Percentiles rank a stretch among this genome's conserved stretches.
phyloP scores from a whole-genome alignment of 2,888 invertebrate genomes.

The Lordiphosa andalusiaca region DNA sequence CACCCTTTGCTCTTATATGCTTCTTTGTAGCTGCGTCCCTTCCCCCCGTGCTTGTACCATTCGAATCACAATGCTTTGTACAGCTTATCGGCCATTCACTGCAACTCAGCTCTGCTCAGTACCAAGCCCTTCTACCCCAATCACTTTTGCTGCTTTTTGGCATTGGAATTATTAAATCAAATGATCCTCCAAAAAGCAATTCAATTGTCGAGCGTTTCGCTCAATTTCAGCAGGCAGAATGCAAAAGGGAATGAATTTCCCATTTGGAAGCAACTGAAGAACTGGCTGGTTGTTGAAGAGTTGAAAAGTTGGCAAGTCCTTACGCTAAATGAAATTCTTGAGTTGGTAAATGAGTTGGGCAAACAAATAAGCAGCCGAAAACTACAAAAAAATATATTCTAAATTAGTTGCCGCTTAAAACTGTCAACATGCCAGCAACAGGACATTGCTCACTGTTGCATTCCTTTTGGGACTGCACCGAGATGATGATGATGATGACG shows the following conservation, averaged over 20 bases:
- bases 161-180: conserved; percentile 58
- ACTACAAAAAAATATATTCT: conserved; percentile 46
- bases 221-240: conserved; percentile 53
- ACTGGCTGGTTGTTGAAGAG: conserved; percentile 22
- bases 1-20: too few relatives aligned
- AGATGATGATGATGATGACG: conserved; percentile 8
- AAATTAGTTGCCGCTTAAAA: conserved; percentile 35
- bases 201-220: conserved; percentile 40
- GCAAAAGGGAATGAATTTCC: conserved; percentile 10
- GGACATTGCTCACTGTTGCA: conserved; percentile 27
- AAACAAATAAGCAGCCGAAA: conserved; percentile 12
- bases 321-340: conserved; percentile 63
- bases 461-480: conserved; percentile 22
- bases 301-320: conserved; percentile 31
- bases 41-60: conserved; percentile 10
- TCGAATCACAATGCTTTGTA: conserved; percentile 41
- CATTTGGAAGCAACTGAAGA: conserved; percentile 46
- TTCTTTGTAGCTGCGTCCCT: too few relatives aligned
- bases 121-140: not conserved
- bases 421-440: conserved; percentile 51
- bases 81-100: conserved; percentile 59
- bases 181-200: conserved; percentile 60
- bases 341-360: conserved; percentile 58
- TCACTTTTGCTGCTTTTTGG: conserved; percentile 10
- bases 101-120: conserved; percentile 13